Evolutionary conservation across 2,113 vertebrate species (phyloP).

Genomic region (Mobula hypostoma): DNA sequence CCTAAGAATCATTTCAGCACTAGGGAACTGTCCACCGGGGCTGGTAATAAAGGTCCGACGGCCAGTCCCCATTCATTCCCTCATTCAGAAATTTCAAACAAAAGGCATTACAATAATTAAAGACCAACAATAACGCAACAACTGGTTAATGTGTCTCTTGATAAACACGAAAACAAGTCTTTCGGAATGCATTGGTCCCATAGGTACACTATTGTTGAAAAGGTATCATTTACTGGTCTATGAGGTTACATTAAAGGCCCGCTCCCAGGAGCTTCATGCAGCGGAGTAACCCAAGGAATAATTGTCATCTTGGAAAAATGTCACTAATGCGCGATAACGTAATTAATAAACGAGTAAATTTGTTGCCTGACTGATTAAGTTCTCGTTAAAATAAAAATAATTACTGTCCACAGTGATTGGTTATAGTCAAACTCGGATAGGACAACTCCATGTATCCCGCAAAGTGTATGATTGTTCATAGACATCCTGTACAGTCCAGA

Average conservation of each 20-base stretch:
- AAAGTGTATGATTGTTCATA: neutral
- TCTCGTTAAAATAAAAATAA: neutral
- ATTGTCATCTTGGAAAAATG: neutral
- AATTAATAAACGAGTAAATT: neutral
- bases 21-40: neutral
- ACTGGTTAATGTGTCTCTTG: neutral
- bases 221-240: neutral
- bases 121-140: neutral
- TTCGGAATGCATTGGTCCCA: neutral
- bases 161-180: neutral
- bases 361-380: neutral
- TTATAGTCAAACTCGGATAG: too few species aligned
- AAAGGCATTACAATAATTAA: neutral
- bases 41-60: neutral
- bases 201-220: neutral
- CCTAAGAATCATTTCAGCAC: neutral
- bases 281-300: neutral
- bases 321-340: neutral
- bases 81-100: neutral
- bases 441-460: neutral
- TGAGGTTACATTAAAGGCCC: neutral
- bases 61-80: too few species aligned
- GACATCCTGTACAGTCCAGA: neutral
- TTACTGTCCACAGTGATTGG: neutral
- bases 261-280: neutral